Evolutionary conservation across 2,113 vertebrate genomes (phyloP).

Genomic region (Microcebus tavaratra): DNA sequence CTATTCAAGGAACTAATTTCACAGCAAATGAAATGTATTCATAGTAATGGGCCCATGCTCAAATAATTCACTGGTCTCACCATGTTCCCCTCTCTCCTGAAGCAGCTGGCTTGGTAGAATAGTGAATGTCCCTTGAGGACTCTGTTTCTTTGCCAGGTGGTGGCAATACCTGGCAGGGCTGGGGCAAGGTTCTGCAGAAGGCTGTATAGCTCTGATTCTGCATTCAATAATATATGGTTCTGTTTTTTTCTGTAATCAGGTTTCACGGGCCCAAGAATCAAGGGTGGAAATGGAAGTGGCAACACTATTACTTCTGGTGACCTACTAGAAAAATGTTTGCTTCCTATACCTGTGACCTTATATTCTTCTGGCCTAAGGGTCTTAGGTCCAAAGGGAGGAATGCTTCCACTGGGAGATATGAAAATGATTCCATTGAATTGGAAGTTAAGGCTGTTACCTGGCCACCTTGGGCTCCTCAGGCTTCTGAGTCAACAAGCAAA

Average conservation of each 20-base stretch:
- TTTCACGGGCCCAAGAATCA: neutral
- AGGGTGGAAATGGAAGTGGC: neutral
- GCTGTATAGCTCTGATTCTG: neutral
- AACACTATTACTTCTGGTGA: neutral
- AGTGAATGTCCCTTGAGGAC: neutral
- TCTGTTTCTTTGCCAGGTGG: neutral
- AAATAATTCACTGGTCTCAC: neutral
- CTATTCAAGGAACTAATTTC: neutral
- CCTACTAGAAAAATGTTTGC: neutral
- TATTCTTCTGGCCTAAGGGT: neutral
- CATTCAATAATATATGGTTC: neutral
- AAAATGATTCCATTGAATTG: neutral
- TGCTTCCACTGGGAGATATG: neutral
- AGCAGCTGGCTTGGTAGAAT: neutral
- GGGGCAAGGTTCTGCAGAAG: neutral
- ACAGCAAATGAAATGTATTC: neutral
- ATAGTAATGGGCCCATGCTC: neutral
- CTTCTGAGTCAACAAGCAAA: neutral
- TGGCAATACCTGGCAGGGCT: neutral
- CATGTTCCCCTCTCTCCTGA: neutral
- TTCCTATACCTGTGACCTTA: neutral
- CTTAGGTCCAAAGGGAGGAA: neutral
- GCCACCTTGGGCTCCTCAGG: neutral
- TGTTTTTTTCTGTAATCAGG: neutral
- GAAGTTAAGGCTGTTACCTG: neutral